Percentiles rank a stretch among this genome's conserved stretches.
phyloP scores from a whole-genome alignment of 1,140 invertebrate species.

The Drosophila littoralis region DNA sequence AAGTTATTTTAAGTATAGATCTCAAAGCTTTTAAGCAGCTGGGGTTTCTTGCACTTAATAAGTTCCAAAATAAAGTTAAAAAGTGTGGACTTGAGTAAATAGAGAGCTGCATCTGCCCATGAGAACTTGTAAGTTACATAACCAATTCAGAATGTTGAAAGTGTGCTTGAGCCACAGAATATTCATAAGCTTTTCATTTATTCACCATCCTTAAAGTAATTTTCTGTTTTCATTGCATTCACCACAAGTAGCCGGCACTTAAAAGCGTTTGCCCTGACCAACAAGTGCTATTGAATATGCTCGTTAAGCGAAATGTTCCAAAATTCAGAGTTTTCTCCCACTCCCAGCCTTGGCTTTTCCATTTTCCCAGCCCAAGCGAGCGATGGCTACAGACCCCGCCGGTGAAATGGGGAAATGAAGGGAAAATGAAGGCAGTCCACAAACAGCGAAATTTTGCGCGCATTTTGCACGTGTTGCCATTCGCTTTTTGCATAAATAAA shows the following conservation, averaged over 20 bases:
- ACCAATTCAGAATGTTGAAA: constrained; percentile 10
- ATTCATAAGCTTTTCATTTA: constrained; percentile 43
- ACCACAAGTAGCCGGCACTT: background rate
- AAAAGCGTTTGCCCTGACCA: constrained; percentile 31
- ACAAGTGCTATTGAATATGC: constrained; percentile 61
- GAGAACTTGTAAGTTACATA: background rate
- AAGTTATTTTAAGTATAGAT: too few species aligned
- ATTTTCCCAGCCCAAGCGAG: too few species aligned
- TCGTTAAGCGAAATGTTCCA: constrained; percentile 39
- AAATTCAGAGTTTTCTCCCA: constrained; percentile 9
- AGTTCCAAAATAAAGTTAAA: background rate
- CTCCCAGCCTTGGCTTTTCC: background rate
- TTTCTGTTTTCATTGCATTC: constrained; percentile 21
- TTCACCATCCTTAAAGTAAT: constrained; percentile 29
- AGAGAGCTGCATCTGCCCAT: background rate
- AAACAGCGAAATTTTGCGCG: constrained; percentile 52
- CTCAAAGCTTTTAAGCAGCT: too few species aligned
- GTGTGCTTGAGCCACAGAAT: constrained; percentile 15
- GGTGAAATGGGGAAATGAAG: constrained; percentile 16
- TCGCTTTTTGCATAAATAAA: constrained; percentile 66
- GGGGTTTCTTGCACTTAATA: background rate
- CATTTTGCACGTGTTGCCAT: constrained; percentile 63
- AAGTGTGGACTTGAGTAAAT: background rate
- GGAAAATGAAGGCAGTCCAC: constrained; percentile 8
- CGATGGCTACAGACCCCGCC: background rate